A percentile compares a stretch with the other conserved stretches of the same genome.
Conservation (phyloP, 1,140 invertebrate genomes). For the Pachyrhynchus sulphureomaculatus region DNA sequence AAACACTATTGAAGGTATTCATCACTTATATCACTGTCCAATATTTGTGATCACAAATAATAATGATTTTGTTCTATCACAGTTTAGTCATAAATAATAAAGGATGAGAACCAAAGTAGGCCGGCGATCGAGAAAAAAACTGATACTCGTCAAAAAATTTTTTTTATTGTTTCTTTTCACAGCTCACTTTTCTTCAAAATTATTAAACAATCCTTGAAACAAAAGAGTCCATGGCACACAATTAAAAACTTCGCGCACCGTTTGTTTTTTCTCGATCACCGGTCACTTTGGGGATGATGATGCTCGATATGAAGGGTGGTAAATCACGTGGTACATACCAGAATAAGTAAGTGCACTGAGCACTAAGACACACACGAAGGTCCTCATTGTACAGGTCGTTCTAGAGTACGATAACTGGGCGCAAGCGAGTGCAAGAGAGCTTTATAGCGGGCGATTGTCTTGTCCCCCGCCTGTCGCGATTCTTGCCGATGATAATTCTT, state of each 20-base stretch:
- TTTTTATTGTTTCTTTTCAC: background rate
- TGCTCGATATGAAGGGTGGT: background rate
- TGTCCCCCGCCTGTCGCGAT: constrained; percentile 27
- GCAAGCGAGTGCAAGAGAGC: constrained; percentile 27
- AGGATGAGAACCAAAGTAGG: background rate
- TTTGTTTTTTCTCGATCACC: constrained; percentile 22
- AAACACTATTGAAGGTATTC: no score
- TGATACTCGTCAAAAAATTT: no score
- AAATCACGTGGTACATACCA: constrained; percentile 42
- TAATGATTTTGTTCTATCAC: no score
- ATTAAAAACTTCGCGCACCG: background rate
- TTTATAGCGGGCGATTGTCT: constrained; percentile 36
- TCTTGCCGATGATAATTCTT: constrained; percentile 23
- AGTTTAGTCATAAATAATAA: no score
- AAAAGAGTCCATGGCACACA: constrained; percentile 10
- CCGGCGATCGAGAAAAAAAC: constrained; percentile 27
- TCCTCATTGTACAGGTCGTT: constrained; percentile 40
- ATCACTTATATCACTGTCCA: no score
- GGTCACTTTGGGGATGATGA: background rate
- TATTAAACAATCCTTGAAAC: constrained; percentile 7
- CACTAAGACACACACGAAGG: constrained; percentile 45
- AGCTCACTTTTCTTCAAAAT: constrained; percentile 11
- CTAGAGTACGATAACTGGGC: constrained; percentile 31
- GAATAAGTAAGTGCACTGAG: constrained; percentile 46
- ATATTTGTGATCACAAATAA: no score